These are phyloP conservation scores for Brachyptera risi DNA, from an alignment of 2,888 invertebrate species.

Conservation along the genomic window DNA sequence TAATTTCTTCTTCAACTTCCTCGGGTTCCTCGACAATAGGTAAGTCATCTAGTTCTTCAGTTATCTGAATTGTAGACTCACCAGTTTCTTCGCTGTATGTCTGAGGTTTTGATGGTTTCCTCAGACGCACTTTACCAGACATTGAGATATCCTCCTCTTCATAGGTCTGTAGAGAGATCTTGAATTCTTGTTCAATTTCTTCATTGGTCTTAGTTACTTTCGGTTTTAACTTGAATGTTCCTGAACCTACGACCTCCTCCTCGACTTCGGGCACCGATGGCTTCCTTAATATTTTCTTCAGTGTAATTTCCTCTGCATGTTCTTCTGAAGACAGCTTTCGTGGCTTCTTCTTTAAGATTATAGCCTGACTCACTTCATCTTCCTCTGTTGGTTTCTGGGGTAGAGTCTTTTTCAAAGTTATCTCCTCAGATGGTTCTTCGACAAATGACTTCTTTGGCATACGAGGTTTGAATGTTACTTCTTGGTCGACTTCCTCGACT, in stretches of 20 bases:
- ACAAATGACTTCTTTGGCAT: slow-evolving; percentile 37
- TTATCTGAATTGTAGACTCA: slow-evolving; percentile 68
- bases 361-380: slow-evolving; percentile 34
- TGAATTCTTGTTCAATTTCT: slow-evolving; percentile 86
- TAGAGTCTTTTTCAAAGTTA: slow-evolving; percentile 41
- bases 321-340: slow-evolving; percentile 32
- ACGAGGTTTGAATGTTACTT: slow-evolving; percentile 41
- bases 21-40: slow-evolving; percentile 34
- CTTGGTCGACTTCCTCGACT: slow-evolving; percentile 44
- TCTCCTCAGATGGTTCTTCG: slow-evolving; percentile 42
- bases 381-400: slow-evolving; percentile 41
- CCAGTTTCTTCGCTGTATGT: slow-evolving; percentile 74
- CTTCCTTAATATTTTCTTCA: slow-evolving; percentile 71
- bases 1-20: slow-evolving; percentile 29
- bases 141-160: slow-evolving; percentile 85
- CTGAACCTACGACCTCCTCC: slow-evolving; percentile 68
- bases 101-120: slow-evolving; percentile 61
- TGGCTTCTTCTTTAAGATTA: slow-evolving; percentile 34
- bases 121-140: slow-evolving; percentile 76
- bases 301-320: slow-evolving; percentile 60
- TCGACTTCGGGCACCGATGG: slow-evolving; percentile 60
- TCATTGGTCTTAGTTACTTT: slow-evolving; percentile 73
- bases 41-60: slow-evolving; percentile 57
- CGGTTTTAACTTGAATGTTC: slow-evolving; percentile 76
- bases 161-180: slow-evolving; percentile 77